These are phyloP conservation scores for Liasis olivaceus DNA, from an alignment of 2,797 vertebrate species.

Conservation along the genomic window DNA sequence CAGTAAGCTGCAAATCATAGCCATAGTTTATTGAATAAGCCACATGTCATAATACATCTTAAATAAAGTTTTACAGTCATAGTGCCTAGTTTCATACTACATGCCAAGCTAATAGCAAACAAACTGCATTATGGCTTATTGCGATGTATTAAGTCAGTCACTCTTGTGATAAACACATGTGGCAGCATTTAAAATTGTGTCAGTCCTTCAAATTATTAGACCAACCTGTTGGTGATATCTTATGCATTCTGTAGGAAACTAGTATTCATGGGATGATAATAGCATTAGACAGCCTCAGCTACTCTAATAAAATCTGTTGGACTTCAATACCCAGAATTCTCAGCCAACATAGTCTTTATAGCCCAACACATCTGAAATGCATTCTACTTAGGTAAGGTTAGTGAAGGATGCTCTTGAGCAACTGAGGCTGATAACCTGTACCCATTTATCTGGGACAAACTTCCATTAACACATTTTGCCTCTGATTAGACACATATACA, in stretches of 20 bases:
- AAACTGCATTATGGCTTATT: background rate
- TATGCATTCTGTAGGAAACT: slow-evolving; percentile 31
- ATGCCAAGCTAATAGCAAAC: background rate
- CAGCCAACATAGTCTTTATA: background rate
- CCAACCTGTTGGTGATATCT: background rate
- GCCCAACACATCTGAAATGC: background rate
- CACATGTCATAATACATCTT: background rate
- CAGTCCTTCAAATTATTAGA: slow-evolving; percentile 36
- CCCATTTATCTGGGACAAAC: background rate
- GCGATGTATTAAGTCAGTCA: background rate
- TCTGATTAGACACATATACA: background rate
- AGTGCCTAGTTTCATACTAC: background rate
- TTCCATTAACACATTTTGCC: background rate
- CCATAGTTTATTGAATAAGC: background rate
- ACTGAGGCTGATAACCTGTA: background rate
- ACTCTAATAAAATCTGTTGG: background rate
- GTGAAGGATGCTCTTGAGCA: background rate
- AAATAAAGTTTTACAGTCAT: background rate
- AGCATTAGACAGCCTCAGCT: slow-evolving; percentile 20
- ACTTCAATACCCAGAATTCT: background rate
- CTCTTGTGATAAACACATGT: background rate
- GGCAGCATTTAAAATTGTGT: background rate
- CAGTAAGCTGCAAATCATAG: background rate
- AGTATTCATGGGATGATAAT: background rate
- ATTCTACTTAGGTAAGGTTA: background rate